phyloP scores from a whole-genome alignment of 1,140 invertebrate species.

The Eubasilissa regina region DNA sequence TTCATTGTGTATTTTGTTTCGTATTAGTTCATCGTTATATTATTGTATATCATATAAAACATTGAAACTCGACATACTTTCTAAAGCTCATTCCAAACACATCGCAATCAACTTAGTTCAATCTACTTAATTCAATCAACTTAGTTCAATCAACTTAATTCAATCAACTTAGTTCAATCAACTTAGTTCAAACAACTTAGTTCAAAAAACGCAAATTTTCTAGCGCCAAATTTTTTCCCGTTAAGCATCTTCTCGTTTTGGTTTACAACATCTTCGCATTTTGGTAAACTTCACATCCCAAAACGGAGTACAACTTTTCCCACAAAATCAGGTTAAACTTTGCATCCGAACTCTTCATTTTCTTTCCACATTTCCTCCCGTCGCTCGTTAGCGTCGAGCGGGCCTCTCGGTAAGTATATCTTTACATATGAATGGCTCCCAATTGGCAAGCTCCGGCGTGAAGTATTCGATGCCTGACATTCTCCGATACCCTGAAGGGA shows the following conservation, averaged over 20 bases:
- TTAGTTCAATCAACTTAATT: too few species aligned
- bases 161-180: neutral
- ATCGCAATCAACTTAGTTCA: neutral
- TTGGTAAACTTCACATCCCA: too few species aligned
- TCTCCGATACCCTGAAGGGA: neutral
- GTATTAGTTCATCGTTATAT: too few species aligned
- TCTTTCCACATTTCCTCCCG: conserved; percentile 3
- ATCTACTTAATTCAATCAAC: too few species aligned
- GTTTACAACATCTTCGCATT: neutral
- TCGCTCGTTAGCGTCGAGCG: conserved; percentile 20
- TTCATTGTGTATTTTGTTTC: too few species aligned
- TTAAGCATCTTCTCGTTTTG: neutral
- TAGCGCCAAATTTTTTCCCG: conserved; percentile 7
- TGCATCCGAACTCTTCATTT: conserved; percentile 5
- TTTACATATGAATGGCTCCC: conserved; percentile 31
- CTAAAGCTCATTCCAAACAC: neutral
- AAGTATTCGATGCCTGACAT: neutral
- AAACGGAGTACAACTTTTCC: conserved; percentile 19
- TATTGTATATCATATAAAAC: too few species aligned
- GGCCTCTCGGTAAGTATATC: neutral
- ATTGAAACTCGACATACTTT: too few species aligned
- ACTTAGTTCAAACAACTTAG: neutral
- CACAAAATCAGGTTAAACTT: conserved; percentile 13
- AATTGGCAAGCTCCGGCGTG: conserved; percentile 15
- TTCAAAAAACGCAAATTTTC: conserved; percentile 1